Percentiles rank a stretch among this genome's conserved stretches.
These are phyloP conservation scores for Stigmatopora nigra DNA, from an alignment of 2,113 vertebrate genomes.

Conservation along the genomic window DNA sequence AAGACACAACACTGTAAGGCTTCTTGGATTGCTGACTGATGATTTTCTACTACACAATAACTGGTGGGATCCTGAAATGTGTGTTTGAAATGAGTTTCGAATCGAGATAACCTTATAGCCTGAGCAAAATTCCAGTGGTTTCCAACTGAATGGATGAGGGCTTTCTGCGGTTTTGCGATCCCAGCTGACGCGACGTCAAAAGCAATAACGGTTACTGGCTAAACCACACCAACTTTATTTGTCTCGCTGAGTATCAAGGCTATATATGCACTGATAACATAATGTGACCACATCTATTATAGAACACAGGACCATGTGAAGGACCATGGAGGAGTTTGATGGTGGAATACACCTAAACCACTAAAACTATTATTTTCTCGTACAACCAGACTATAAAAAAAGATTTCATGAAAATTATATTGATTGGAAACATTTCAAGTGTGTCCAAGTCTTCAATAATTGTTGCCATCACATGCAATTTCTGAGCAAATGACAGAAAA, in stretches of 20 bases:
- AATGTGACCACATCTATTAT: constrained; percentile 5
- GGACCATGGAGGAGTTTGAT: neutral
- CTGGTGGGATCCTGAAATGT: neutral
- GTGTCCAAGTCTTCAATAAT: neutral
- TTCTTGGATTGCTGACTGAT: constrained; percentile 31
- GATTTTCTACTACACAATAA: constrained; percentile 28
- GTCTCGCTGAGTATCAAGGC: constrained; percentile 6
- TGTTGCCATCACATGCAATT: neutral
- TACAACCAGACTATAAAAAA: neutral
- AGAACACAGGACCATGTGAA: neutral
- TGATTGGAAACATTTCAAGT: neutral
- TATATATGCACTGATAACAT: neutral
- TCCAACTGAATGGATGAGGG: constrained; percentile 4
- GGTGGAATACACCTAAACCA: neutral
- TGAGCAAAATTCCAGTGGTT: constrained; percentile 23
- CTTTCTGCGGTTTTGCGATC: constrained; percentile 32
- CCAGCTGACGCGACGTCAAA: constrained; percentile 1
- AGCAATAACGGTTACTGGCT: constrained; percentile 4
- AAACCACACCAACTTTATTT: constrained; percentile 7
- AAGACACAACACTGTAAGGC: constrained; percentile 10
- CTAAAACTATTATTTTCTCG: neutral
- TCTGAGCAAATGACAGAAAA: neutral
- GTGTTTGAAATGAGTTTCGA: neutral
- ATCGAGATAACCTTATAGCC: constrained; percentile 1
- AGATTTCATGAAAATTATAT: neutral